Percentiles rank a stretch among this genome's conserved stretches.
Conservation (phyloP, 2,888 invertebrate genomes). For the Megalurothrips usitatus region DNA sequence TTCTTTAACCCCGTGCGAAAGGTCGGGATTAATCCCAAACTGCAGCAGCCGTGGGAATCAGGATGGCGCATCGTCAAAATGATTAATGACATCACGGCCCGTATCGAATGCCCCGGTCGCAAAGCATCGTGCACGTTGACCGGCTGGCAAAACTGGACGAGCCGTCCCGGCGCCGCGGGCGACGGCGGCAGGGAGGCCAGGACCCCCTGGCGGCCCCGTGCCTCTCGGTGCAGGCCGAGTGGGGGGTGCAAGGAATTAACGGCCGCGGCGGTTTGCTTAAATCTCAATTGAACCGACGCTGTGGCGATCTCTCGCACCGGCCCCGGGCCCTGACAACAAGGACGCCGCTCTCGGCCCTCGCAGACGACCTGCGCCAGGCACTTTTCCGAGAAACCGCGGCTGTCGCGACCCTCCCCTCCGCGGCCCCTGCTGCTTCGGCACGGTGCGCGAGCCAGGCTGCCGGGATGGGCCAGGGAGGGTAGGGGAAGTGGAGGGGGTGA, state of each 20-base stretch:
- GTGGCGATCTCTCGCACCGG: neutral
- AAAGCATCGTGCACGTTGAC: neutral
- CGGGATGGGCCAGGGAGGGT: too few species aligned
- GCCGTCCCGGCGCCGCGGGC: neutral
- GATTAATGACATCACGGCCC: neutral
- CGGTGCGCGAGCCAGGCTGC: too few species aligned
- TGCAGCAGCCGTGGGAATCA: neutral
- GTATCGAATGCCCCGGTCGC: neutral
- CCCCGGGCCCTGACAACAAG: neutral
- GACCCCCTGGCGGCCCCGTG: neutral
- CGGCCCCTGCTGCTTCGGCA: too few species aligned
- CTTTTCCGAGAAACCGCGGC: too few species aligned
- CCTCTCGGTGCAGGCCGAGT: neutral
- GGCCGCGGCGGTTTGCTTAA: neutral
- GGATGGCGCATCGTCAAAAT: neutral
- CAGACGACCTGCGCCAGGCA: neutral
- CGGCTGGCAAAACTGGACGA: neutral
- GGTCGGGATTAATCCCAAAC: neutral
- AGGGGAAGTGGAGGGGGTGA: too few species aligned
- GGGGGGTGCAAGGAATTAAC: neutral
- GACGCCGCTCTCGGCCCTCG: neutral
- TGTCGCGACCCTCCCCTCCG: too few species aligned
- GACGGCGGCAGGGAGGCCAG: neutral
- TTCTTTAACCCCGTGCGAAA: neutral
- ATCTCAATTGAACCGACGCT: neutral